Evolutionary conservation across 2,797 vertebrate genomes (phyloP).

Genomic region (Notolepis coatsorum): DNA sequence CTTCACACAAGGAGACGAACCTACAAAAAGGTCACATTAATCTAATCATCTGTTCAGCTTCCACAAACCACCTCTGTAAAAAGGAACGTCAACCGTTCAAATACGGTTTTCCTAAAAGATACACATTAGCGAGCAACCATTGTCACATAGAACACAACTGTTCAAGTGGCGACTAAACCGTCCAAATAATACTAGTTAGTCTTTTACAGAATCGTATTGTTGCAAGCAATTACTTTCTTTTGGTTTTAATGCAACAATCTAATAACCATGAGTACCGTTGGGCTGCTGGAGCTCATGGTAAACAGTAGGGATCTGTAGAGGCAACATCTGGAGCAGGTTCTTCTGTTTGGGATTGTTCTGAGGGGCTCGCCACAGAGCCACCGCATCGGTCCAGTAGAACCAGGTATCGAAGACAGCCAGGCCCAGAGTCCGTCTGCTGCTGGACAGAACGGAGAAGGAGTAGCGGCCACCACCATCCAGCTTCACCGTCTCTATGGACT

Average conservation of each 20-base stretch:
- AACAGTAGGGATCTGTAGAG: constrained; percentile 71
- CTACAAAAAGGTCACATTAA: constrained; percentile 38
- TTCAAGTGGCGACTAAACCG: no score
- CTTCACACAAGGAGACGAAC: constrained; percentile 73
- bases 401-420: constrained; percentile 83
- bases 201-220: no score
- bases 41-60: not conserved
- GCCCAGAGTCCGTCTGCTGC: constrained; percentile 56
- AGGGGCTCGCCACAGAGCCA: constrained; percentile 74
- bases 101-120: no score
- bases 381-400: constrained; percentile 86
- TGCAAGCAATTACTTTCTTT: no score
- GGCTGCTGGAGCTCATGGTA: constrained; percentile 85
- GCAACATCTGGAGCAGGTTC: constrained; percentile 67
- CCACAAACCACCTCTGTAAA: not conserved
- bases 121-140: no score
- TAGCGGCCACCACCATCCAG: constrained; percentile 82
- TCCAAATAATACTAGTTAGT: no score
- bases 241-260: no score
- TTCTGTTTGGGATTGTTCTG: constrained; percentile 62
- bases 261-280: constrained; percentile 66
- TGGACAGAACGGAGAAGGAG: constrained; percentile 79
- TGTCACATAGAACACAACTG: no score
- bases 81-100: no score
- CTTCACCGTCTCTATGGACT: constrained; percentile 89